Evolutionary conservation across 2,888 invertebrate species (phyloP).

Genomic region (Tetragonisca angustula): DNA sequence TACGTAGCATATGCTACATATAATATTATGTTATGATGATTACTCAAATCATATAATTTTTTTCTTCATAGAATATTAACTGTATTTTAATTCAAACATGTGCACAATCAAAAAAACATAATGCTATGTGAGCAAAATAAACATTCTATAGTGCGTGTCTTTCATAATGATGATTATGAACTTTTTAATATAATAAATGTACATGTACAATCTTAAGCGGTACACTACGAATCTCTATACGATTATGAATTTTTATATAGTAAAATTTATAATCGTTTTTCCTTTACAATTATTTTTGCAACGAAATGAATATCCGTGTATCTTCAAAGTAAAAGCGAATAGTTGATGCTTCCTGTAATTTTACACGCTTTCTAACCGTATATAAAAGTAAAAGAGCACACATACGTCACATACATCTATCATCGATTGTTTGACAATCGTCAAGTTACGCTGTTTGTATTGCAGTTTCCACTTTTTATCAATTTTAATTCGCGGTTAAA

Average conservation of each 20-base stretch:
- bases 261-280: not conserved
- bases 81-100: constrained; percentile 18
- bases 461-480: constrained; percentile 12
- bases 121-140: constrained; percentile 24
- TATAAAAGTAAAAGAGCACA: constrained; percentile 51
- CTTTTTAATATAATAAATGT: constrained; percentile 14
- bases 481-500: constrained; percentile 13
- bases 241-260: not conserved
- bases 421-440: constrained; percentile 40
- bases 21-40: not conserved
- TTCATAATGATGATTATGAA: constrained; percentile 23
- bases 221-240: not conserved
- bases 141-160: constrained; percentile 21
- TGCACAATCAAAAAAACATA: not conserved
- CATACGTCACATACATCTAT: constrained; percentile 25
- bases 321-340: constrained; percentile 49
- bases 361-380: constrained; percentile 78
- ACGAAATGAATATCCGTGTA: constrained; percentile 21
- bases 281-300: constrained; percentile 10
- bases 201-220: not conserved
- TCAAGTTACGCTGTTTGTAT: constrained; percentile 2
- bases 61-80: constrained; percentile 6
- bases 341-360: constrained; percentile 73
- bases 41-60: constrained; percentile 8
- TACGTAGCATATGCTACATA: not conserved